These are phyloP conservation scores for Agrilus biguttatus DNA, from an alignment of 2,888 invertebrate genomes.

Conservation along the genomic window DNA sequence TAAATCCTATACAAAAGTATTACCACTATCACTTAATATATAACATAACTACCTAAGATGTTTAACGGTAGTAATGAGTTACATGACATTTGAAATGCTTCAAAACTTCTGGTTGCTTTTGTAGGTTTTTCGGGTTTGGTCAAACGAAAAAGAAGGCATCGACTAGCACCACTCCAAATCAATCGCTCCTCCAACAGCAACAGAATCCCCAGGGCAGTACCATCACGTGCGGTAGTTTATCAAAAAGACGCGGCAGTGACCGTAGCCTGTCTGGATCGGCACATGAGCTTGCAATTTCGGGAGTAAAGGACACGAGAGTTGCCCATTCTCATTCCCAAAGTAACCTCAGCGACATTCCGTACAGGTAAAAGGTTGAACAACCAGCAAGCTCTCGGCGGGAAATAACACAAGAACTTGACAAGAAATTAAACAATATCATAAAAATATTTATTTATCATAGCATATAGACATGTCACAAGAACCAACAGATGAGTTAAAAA, in stretches of 20 bases:
- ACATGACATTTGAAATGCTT: no score
- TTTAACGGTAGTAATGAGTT: no score
- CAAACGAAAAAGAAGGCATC: slow-evolving; percentile 74
- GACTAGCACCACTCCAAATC: slow-evolving; percentile 36
- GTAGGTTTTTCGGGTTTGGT: slow-evolving; percentile 80
- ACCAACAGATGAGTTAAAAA: no score
- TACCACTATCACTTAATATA: no score
- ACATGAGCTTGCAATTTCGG: slow-evolving; percentile 65
- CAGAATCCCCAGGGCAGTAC: slow-evolving; percentile 23
- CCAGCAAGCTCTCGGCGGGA: no score
- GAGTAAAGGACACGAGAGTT: slow-evolving; percentile 49
- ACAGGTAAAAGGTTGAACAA: slow-evolving; percentile 42
- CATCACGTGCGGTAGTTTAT: slow-evolving; percentile 30
- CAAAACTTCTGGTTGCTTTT: slow-evolving; percentile 2
- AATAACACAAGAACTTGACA: no score
- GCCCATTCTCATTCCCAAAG: slow-evolving; percentile 84
- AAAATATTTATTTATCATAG: no score
- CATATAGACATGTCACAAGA: no score
- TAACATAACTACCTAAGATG: no score
- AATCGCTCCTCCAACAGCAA: slow-evolving; percentile 31
- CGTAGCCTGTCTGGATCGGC: slow-evolving; percentile 73
- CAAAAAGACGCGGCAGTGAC: slow-evolving; percentile 67
- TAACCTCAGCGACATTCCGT: slow-evolving; percentile 73
- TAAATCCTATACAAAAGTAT: no score
- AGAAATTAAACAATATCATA: no score